These are phyloP conservation scores for Idaea dimidiata DNA, from an alignment of 2,888 invertebrate species.

Conservation along the genomic window DNA sequence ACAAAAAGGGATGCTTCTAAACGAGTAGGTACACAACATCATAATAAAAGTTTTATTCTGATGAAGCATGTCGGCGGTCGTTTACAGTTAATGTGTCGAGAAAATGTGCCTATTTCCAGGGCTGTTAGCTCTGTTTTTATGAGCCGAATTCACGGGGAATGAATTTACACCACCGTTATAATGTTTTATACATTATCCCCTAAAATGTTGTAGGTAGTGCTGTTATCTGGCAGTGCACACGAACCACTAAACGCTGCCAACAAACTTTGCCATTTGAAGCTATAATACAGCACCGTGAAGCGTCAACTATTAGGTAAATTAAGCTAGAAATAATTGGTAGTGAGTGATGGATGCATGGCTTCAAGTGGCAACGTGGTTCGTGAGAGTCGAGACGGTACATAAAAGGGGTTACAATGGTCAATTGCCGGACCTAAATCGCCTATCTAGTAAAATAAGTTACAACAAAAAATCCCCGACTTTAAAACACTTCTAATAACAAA, in stretches of 20 bases:
- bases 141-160: background rate
- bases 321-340: too few relatives aligned
- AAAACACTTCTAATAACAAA: too few relatives aligned
- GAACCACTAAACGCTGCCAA: background rate
- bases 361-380: too few relatives aligned
- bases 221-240: background rate
- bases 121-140: background rate
- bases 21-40: background rate
- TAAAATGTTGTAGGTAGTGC: background rate
- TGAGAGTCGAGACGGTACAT: too few relatives aligned
- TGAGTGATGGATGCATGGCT: too few relatives aligned
- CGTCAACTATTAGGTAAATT: too few relatives aligned
- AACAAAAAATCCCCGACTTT: too few relatives aligned
- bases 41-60: conserved; percentile 1
- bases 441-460: too few relatives aligned
- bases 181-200: background rate
- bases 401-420: too few relatives aligned
- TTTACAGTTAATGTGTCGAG: conserved; percentile 1
- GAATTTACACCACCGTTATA: background rate
- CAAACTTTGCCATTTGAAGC: too few relatives aligned
- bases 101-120: background rate
- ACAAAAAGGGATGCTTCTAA: background rate
- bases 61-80: conserved; percentile 1
- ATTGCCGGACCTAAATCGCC: too few relatives aligned
- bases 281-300: too few relatives aligned